A percentile compares a stretch with the other conserved stretches of the same genome.
Conservation (phyloP, 1,140 invertebrate species). For the Platyscapa corneri region DNA sequence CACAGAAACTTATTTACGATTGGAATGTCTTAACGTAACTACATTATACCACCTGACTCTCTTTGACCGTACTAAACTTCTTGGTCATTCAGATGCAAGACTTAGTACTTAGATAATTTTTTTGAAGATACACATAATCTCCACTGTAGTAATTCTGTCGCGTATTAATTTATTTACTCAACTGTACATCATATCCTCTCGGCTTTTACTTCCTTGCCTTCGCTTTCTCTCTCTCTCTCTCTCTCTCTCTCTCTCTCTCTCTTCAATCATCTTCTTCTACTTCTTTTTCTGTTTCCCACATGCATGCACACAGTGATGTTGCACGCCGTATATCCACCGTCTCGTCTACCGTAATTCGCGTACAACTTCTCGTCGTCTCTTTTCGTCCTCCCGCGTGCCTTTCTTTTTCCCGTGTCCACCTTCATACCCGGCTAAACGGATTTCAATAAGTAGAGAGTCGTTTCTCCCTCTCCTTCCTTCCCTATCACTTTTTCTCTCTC, state of each 20-base stretch:
- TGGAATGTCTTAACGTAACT: constrained; percentile 23
- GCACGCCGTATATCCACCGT: background rate
- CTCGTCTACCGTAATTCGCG: background rate
- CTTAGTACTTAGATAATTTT: constrained; percentile 34
- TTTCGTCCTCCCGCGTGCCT: constrained; percentile 39
- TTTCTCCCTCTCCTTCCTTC: constrained; percentile 14
- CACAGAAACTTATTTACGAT: constrained; percentile 25
- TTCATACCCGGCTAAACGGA: constrained; percentile 58
- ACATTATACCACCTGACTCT: background rate
- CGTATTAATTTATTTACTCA: constrained; percentile 49
- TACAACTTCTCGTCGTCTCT: constrained; percentile 13
- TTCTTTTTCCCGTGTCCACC: constrained; percentile 15
- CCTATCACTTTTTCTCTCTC: constrained; percentile 5
- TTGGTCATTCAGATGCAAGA: background rate
- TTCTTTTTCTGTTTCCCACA: constrained; percentile 52
- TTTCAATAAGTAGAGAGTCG: constrained; percentile 61
- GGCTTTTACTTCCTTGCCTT: background rate
- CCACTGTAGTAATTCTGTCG: constrained; percentile 31
- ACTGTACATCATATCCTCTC: constrained; percentile 21
- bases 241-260: constrained; percentile 44
- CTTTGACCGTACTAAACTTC: background rate
- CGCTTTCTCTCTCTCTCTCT: background rate
- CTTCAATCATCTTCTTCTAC: background rate
- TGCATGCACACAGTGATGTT: background rate
- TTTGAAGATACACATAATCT: background rate